Base-by-base conservation (phyloP, 2,113 vertebrate species). In the Carollia perspicillata region DNA sequence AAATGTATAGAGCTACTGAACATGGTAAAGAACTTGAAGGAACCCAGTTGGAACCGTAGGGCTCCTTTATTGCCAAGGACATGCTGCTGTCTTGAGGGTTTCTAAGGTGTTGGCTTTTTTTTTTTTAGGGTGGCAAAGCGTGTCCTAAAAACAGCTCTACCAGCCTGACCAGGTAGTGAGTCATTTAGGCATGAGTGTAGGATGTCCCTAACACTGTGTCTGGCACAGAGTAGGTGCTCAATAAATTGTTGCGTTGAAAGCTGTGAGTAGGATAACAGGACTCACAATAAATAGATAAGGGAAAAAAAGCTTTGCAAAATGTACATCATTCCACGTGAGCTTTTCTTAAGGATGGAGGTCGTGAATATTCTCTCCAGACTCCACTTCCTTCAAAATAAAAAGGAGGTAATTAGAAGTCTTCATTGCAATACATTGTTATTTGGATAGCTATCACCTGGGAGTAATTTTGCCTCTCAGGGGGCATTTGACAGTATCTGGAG, bases 1-100 rank as follows among this genome's bases (percentile, higher is more conserved):
- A 95, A 93, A 96, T 96, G 35, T 47, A 66, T 91, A 42, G 74
- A 69, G 60, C 89, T 93, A 58, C 85, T 93, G 33, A 91, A 95
- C 92, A 89, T 83, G 81, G 17, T 86, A 66, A 90, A 94, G 87
- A 75, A 51, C 92, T 83, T 86, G 74, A 88, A 88, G 55, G 81
- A 92, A 58, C n/a, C 40, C 11, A 5, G 35, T 20, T 68, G 58
- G 4, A 79, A 63, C 5, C 4, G 18, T 28, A 18, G n/a, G 28
- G 28, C 14, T 79, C 58, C 71, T 93, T 79, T 44, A 78, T 55
- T 86, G 75, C 87, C 65, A 84, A 79, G 69, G 78, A 42, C 49
- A 6, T 37, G 13, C 33, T 80, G 75, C 79, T 84, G n/a, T 84
- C 71, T 13, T 47, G 87, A 49, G 47, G 44, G 28, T 68, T 92